Evolutionary conservation across 1,140 invertebrate genomes (phyloP).

Genomic region (Bradysia coprophila): DNA sequence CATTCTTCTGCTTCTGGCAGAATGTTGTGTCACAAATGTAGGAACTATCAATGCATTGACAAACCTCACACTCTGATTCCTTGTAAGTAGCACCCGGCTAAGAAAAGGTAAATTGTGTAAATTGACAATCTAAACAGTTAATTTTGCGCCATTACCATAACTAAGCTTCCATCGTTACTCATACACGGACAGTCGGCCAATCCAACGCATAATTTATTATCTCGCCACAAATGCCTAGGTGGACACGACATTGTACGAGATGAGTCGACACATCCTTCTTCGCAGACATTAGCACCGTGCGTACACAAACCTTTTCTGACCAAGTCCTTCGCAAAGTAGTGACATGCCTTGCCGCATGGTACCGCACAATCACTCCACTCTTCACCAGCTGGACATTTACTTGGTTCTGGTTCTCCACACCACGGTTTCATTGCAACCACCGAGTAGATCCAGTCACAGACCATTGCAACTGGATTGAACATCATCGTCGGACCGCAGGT

Average conservation of each 20-base stretch:
- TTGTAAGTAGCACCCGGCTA: conserved; percentile 35
- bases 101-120: conserved; percentile 5
- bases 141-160: conserved; percentile 30
- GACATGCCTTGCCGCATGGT: conserved; percentile 38
- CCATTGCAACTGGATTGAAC: conserved; percentile 37
- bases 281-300: conserved; percentile 12
- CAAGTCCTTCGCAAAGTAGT: conserved; percentile 25
- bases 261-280: conserved; percentile 22
- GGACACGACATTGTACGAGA: conserved; percentile 9
- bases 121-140: no score
- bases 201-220: conserved; percentile 45
- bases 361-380: conserved; percentile 37
- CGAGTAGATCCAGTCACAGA: conserved; percentile 39
- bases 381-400: conserved; percentile 22
- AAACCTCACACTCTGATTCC: conserved; percentile 41
- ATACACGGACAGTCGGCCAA: conserved; percentile 48
- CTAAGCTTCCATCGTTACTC: conserved; percentile 32
- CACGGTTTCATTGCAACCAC: conserved; percentile 38
- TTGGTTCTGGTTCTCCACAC: conserved; percentile 21
- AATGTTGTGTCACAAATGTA: conserved; percentile 38
- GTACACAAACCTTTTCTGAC: conserved; percentile 15
- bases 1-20: conserved; percentile 25
- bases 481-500: conserved; percentile 34
- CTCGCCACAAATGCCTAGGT: conserved; percentile 33
- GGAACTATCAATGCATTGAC: conserved; percentile 59